Percentiles rank a stretch among this genome's conserved stretches.
Evolutionary conservation across 2,797 vertebrate species (phyloP).

Genomic region (Mormyrus hasselquistii): DNA sequence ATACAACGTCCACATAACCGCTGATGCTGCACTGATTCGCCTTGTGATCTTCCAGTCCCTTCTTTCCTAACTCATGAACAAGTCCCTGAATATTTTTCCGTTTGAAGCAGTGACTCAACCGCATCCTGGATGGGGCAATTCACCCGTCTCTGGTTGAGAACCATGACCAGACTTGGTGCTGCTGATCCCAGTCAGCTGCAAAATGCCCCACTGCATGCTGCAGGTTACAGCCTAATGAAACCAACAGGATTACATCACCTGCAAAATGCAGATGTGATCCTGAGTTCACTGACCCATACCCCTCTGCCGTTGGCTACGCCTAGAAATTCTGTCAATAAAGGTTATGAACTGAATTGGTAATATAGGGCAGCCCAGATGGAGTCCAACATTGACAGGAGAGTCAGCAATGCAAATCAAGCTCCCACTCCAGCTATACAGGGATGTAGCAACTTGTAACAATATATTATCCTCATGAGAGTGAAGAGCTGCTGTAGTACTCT

Average conservation of each 20-base stretch:
- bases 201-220: not conserved
- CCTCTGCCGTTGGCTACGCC: not conserved
- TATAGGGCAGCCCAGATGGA: too few species aligned
- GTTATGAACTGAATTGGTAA: too few species aligned
- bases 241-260: not conserved
- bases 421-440: too few species aligned
- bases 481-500: too few species aligned
- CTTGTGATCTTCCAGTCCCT: not conserved
- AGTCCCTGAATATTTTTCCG: not conserved
- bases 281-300: not conserved
- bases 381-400: too few species aligned
- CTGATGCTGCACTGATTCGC: not conserved
- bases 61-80: not conserved
- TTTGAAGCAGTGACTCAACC: not conserved
- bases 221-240: not conserved
- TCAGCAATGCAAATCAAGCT: too few species aligned
- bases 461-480: too few species aligned
- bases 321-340: not conserved
- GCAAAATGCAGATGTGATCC: not conserved
- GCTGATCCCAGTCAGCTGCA: not conserved
- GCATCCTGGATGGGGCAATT: not conserved
- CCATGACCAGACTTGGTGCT: not conserved
- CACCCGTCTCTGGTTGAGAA: not conserved
- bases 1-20: not conserved
- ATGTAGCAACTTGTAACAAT: too few species aligned